Evolutionary conservation across 1,140 invertebrate species (phyloP).

Genomic region (Anastatus disparis): DNA sequence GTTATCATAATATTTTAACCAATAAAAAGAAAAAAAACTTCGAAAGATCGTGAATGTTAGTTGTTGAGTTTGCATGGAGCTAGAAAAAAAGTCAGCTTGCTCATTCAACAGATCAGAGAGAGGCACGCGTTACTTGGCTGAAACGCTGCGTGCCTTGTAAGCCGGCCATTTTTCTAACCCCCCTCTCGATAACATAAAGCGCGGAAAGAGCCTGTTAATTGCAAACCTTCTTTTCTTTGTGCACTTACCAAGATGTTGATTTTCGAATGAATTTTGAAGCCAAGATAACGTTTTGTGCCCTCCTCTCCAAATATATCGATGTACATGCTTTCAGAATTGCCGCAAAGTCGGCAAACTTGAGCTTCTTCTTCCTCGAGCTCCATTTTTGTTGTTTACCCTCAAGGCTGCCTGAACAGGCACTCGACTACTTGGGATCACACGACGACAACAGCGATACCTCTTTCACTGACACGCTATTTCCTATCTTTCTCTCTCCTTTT

Average conservation of each 20-base stretch:
- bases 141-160: too few species aligned
- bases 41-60: too few species aligned
- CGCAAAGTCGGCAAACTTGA: constrained; percentile 62
- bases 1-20: too few species aligned
- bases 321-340: constrained; percentile 58
- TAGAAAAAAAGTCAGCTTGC: too few species aligned
- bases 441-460: neutral
- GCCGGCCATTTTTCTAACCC: constrained; percentile 54
- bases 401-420: constrained; percentile 52
- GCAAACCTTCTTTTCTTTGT: neutral
- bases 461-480: neutral
- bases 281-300: constrained; percentile 56
- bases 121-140: too few species aligned
- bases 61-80: too few species aligned
- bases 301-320: constrained; percentile 64
- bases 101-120: too few species aligned
- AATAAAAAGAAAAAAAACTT: too few species aligned
- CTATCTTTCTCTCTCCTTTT: neutral
- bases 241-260: constrained; percentile 63
- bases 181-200: constrained; percentile 39
- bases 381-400: constrained; percentile 59
- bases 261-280: constrained; percentile 58
- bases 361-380: constrained; percentile 57
- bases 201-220: neutral
- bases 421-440: constrained; percentile 48